A percentile compares a stretch with the other conserved stretches of the same genome.
These are phyloP conservation scores for Megaceryle torquata DNA, from an alignment of 2,113 vertebrate species.

Conservation along the genomic window DNA sequence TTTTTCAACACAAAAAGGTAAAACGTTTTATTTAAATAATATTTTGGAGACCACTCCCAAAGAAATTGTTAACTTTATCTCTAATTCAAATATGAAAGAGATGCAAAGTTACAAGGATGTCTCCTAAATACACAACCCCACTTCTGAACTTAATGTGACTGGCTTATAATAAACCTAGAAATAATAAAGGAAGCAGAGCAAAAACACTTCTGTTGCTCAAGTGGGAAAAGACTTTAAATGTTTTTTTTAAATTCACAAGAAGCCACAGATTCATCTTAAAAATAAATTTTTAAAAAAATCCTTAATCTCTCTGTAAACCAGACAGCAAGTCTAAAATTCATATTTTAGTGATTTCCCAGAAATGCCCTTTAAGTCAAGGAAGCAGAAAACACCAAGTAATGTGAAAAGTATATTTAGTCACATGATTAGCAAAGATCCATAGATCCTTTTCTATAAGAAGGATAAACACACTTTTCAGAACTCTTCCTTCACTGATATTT, in stretches of 20 bases:
- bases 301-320: background rate
- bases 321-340: background rate
- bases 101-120: background rate
- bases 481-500: background rate
- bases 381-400: background rate
- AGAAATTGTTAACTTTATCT: background rate
- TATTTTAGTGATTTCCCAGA: background rate
- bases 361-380: background rate
- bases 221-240: background rate
- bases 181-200: background rate
- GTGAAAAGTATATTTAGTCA: background rate
- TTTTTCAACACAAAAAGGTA: background rate
- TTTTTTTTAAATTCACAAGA: background rate
- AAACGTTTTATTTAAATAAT: background rate
- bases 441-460: background rate
- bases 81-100: background rate
- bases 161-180: background rate
- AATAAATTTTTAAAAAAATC: too few species aligned
- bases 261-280: background rate
- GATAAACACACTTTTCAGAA: background rate
- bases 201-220: background rate
- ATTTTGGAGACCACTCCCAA: background rate
- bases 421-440: background rate
- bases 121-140: background rate
- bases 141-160: background rate